Evolutionary conservation across 2,113 vertebrate species (phyloP), one percentile per base, ranked within the genome.

Genomic region (Miniopterus natalensis): DNA sequence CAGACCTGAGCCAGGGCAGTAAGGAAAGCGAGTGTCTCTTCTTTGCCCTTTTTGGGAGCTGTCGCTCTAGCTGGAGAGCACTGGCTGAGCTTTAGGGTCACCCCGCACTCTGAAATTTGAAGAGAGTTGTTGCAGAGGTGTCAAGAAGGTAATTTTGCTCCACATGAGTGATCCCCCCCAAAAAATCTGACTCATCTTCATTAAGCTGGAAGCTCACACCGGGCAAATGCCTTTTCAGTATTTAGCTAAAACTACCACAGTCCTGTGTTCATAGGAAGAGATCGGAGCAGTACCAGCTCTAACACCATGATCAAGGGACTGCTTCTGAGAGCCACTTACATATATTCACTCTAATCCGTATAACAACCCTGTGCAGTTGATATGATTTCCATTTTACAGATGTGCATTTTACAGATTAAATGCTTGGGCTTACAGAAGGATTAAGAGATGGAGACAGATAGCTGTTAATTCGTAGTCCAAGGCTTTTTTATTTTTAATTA

Each of bases 1-100:
- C 51, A 77, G 51, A 23, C 8, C 7, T 29, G 57, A 8, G 70
- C 20, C 3, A 27, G 17, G 73, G 18, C 61, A 61, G 9, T 51
- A 65, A 27, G 12, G 14, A 17, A 93, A 68, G 12, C 92, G 29
- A 78, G 9, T 3, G 7, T 21, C 21, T 84, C 21, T 63, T 40
- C 5, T 89, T 85, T 68, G 12, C 9, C 14, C 12, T n/a, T 83
- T 93, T 93, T 71, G 27, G 73, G 94, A 84, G 20, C 15, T 90
- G 3, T 79, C 8, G 14, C 15, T 70, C 5, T 51, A 11, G 21
- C 27, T 86, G 45, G 20, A 90, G 25, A 92, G 27, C 0, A 42
- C 25, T 95, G 86, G 18, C 20, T 66, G 65, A 91, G 17, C n/a
- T 74, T 63, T 66, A 25, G 55, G 59, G 25, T 88, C 81, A 87